phyloP scores from a whole-genome alignment of 2,888 invertebrate species.

The Conops quadrifasciatus region DNA sequence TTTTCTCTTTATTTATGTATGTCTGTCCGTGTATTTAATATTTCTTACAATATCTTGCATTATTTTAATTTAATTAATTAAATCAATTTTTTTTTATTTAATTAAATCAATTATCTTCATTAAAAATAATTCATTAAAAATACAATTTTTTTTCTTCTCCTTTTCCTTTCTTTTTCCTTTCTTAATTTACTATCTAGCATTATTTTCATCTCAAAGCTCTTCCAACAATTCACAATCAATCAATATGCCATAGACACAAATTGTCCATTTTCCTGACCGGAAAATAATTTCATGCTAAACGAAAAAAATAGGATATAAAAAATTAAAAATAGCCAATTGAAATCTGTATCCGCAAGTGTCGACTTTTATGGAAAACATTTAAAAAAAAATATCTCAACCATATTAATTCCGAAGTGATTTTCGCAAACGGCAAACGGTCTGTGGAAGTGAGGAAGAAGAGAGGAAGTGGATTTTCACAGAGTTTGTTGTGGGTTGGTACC shows the following conservation, averaged over 20 bases:
- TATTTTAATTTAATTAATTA: no score
- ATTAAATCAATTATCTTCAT: background rate
- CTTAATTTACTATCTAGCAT: background rate
- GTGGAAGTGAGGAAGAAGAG: background rate
- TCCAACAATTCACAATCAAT: slow-evolving; percentile 58
- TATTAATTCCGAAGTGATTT: slow-evolving; percentile 21
- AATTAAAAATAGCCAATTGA: slow-evolving; percentile 56
- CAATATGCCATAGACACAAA: slow-evolving; percentile 60
- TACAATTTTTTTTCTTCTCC: background rate
- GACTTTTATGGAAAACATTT: slow-evolving; percentile 16
- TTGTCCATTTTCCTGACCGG: slow-evolving; percentile 63
- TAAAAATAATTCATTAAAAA: background rate
- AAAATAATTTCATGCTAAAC: slow-evolving; percentile 61
- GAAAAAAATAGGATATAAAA: slow-evolving; percentile 52
- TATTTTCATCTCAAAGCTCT: slow-evolving; percentile 40
- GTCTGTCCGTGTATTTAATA: no score
- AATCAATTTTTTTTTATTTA: background rate
- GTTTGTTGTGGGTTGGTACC: background rate
- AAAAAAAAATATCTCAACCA: background rate
- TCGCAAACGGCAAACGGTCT: no score
- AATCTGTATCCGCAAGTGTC: slow-evolving; percentile 57
- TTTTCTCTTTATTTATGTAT: no score
- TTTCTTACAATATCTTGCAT: no score
- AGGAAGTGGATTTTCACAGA: background rate
- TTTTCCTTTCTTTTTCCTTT: background rate